Conservation (phyloP, 2,797 vertebrate species). For the Cetoscarus ocellatus region DNA sequence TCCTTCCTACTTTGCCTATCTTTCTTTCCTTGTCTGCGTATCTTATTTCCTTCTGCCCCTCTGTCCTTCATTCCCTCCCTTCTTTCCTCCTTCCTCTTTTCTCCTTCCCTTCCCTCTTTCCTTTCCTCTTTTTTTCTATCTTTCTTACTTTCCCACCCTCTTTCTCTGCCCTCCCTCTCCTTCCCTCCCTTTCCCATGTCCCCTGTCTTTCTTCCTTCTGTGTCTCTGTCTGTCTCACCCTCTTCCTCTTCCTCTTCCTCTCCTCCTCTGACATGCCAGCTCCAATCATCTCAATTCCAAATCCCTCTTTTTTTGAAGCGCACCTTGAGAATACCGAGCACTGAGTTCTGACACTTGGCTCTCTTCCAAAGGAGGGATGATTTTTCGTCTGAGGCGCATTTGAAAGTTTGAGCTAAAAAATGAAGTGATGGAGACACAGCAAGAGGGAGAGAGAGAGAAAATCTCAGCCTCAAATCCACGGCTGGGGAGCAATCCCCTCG, state of each 20-base stretch:
- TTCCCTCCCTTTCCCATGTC: neutral
- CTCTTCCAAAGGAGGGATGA: constrained; percentile 54
- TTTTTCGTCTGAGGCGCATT: constrained; percentile 59
- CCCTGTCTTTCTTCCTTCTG: neutral
- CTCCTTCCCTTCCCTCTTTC: no score
- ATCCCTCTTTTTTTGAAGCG: constrained; percentile 67
- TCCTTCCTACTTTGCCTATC: no score
- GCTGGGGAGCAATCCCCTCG: constrained; percentile 35
- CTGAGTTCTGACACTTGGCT: constrained; percentile 76
- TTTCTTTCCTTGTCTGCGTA: no score
- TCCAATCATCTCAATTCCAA: constrained; percentile 80
- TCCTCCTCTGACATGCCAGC: constrained; percentile 67
- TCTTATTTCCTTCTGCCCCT: no score
- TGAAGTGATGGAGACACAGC: constrained; percentile 42
- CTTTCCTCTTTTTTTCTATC: no score
- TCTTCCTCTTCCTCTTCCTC: constrained; percentile 2
- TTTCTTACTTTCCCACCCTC: no score
- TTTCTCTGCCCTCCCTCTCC: no score
- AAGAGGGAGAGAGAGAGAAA: constrained; percentile 28
- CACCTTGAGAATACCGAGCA: constrained; percentile 77
- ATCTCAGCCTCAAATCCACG: constrained; percentile 47
- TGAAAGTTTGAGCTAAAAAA: constrained; percentile 48
- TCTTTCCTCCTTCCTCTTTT: no score
- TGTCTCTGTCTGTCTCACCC: neutral
- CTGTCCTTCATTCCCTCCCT: no score